Percentiles rank a stretch among this genome's conserved stretches.
These are phyloP conservation scores for Anser cygnoides DNA, from an alignment of 2,113 vertebrate species.

Conservation along the genomic window DNA sequence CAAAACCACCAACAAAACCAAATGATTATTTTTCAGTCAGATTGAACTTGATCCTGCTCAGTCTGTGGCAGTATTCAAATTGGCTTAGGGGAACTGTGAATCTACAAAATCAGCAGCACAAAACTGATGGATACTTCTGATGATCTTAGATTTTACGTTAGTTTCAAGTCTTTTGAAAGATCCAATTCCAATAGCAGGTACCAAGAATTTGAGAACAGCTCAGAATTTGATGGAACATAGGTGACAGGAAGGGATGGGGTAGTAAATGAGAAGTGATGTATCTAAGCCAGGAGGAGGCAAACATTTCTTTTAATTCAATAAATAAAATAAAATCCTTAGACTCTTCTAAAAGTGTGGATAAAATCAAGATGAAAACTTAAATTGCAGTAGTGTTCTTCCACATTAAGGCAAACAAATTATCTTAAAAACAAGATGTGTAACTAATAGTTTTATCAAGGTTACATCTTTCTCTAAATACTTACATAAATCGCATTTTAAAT, in stretches of 20 bases:
- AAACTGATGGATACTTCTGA: background rate
- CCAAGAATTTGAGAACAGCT: background rate
- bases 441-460: background rate
- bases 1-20: background rate
- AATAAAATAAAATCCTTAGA: background rate
- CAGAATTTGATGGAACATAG: background rate
- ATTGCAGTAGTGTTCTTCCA: conserved; percentile 33
- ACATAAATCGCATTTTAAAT: background rate
- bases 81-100: background rate
- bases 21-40: background rate
- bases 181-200: background rate
- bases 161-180: background rate
- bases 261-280: background rate
- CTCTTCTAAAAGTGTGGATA: background rate
- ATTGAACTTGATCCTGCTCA: background rate
- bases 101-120: background rate
- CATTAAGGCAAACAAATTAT: background rate
- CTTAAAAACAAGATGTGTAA: background rate
- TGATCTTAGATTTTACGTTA: background rate
- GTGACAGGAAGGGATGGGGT: background rate
- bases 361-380: background rate
- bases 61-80: background rate
- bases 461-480: background rate
- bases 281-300: background rate
- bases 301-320: background rate